phyloP scores from a whole-genome alignment of 2,888 invertebrate species.

The Nephrotoma flavescens region DNA sequence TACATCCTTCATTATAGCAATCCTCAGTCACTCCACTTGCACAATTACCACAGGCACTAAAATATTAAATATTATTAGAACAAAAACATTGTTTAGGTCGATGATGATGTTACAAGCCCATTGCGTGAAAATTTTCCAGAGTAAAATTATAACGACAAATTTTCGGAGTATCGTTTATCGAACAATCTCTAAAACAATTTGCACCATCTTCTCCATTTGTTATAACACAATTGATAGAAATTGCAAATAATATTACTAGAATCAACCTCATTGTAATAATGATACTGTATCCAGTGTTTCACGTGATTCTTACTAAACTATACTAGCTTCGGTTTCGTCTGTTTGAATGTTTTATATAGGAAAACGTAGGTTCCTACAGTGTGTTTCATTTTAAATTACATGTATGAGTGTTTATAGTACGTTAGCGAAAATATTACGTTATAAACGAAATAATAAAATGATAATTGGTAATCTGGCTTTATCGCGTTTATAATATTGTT shows the following conservation, averaged over 20 bases:
- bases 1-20: conserved; percentile 34
- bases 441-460: no score
- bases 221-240: not conserved
- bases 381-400: no score
- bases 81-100: not conserved
- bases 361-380: no score
- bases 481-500: no score
- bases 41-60: conserved; percentile 34
- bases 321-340: no score
- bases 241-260: not conserved
- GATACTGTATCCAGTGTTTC: no score
- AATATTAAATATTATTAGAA: not conserved
- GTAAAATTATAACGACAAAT: conserved; percentile 31
- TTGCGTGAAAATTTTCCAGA: conserved; percentile 31
- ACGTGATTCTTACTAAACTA: no score
- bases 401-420: no score
- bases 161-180: conserved; percentile 13
- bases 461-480: no score
- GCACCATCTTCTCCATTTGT: not conserved
- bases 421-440: no score
- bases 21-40: conserved; percentile 23
- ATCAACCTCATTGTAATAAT: no score
- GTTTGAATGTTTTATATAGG: no score
- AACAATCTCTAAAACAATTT: conserved; percentile 23
- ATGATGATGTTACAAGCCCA: conserved; percentile 25